Conservation (phyloP, 2,113 vertebrate genomes). For the Centropus unirufus region DNA sequence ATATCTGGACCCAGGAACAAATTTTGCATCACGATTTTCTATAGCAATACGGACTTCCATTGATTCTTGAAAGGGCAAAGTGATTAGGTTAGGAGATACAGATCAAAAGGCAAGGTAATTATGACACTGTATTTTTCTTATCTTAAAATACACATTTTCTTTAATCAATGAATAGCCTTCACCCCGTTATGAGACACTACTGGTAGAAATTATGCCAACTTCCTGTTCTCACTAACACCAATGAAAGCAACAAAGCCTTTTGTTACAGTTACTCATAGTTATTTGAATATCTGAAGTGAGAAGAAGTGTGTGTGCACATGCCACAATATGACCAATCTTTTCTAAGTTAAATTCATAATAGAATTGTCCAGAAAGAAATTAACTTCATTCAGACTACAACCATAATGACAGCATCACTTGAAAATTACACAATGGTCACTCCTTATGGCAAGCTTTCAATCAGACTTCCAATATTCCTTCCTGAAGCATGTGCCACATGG, state of each 20-base stretch:
- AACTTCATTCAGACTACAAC: not conserved
- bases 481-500: not conserved
- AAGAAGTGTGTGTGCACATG: not conserved
- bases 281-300: not conserved
- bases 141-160: not conserved
- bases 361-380: not conserved
- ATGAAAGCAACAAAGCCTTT: not conserved
- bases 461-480: not conserved
- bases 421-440: not conserved
- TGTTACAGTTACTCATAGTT: not conserved
- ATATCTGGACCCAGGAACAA: not conserved
- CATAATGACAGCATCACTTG: not conserved
- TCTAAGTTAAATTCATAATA: not conserved
- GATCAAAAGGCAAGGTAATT: not conserved
- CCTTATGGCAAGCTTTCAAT: not conserved
- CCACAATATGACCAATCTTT: not conserved
- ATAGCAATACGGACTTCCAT: not conserved
- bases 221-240: not conserved
- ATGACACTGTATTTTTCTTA: not conserved
- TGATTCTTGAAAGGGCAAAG: not conserved
- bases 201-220: not conserved
- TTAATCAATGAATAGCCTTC: not conserved
- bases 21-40: not conserved
- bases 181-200: not conserved
- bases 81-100: not conserved